Evolutionary conservation across 2,113 vertebrate genomes (phyloP), one percentile per base, ranked within the genome.

Genomic region (Regulus satrapa): DNA sequence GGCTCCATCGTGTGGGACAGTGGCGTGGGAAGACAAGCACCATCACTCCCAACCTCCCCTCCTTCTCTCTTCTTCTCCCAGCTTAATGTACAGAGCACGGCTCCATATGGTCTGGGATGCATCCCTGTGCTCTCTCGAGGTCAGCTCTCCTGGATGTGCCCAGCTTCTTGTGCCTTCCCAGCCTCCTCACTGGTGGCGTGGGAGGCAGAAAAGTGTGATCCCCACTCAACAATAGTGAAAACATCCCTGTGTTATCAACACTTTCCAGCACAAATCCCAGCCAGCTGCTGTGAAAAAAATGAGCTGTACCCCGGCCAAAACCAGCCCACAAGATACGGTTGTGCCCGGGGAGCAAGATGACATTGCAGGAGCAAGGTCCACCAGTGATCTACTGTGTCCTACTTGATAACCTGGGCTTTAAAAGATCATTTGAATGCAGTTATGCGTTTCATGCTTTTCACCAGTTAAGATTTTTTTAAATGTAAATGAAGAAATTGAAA

Each of bases 311-410:
- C 54, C 17, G 52, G 29, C 43, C 14, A 23, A 41, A 36, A 18
- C 4, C n/a, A 68, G 72, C 48, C 29, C 48, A 46, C 0, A 1
- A 62, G 62, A 10, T 25, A 52, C 2, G 1, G 8, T 9, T 61
- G 21, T 88, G 54, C 26, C 4, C 38, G 18, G 29, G n/a, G 61
- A 67, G 28, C 21, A 51, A 59, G 36, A 5, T 92, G 45, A 62
- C 8, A 1, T 86, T 85, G 36, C 48, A 55, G 73, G 67, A 80
- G n/a, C 83, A 86, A 81, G 23, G 52, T 92, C 63, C 51, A 14
- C 23, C 28, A 23, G 40, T 15, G 7, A 40, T 80, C 21, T 74
- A 0, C 68, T 43, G 48, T 25, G 9, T 45, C 85, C n/a, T 74
- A 10, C 66, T 61, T 71, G 12, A 20, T 75, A 24, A 8, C 36